phyloP scores from a whole-genome alignment of 2,113 vertebrate genomes.

The Hemichromis elongatus region DNA sequence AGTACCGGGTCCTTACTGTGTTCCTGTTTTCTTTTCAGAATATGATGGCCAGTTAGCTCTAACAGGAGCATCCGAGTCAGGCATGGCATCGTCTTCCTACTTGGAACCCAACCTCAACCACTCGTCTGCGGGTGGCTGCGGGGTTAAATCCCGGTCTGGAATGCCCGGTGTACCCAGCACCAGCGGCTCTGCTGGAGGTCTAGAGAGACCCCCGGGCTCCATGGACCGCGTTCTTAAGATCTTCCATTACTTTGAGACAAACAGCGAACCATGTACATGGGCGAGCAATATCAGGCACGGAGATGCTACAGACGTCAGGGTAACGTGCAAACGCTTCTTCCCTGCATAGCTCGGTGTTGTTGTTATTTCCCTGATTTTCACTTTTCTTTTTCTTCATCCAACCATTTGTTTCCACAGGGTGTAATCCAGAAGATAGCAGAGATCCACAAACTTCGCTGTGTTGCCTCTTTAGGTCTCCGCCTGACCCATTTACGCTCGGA shows the following conservation, averaged over 20 bases:
- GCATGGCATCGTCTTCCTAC: slow-evolving; percentile 97
- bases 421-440: slow-evolving; percentile 99
- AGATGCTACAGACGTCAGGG: slow-evolving; percentile 93
- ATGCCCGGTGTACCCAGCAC: slow-evolving; percentile 70
- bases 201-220: slow-evolving; percentile 84
- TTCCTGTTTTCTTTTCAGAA: slow-evolving; percentile 70
- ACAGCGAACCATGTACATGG: slow-evolving; percentile 89
- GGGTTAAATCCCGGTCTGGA: slow-evolving; percentile 83
- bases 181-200: slow-evolving; percentile 77
- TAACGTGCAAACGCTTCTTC: slow-evolving; percentile 54
- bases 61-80: slow-evolving; percentile 75
- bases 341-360: rapidly evolving
- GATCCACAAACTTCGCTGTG: slow-evolving; percentile 89
- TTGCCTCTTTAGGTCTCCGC: slow-evolving; percentile 91
- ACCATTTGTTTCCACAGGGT: slow-evolving; percentile 73
- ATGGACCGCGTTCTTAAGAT: slow-evolving; percentile 94
- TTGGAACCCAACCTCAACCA: slow-evolving; percentile 95
- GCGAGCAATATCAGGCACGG: slow-evolving; percentile 95
- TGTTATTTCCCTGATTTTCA: not conserved
- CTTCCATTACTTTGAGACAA: slow-evolving; percentile 95
- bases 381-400: not conserved
- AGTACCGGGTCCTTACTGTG: not conserved
- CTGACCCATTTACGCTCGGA: slow-evolving; percentile 93
- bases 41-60: slow-evolving; percentile 98
- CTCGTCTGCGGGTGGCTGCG: slow-evolving; percentile 76